Percentiles rank a stretch among this genome's conserved stretches.
Conservation (phyloP, 1,140 invertebrate genomes). For the Lepidostoma basale region DNA sequence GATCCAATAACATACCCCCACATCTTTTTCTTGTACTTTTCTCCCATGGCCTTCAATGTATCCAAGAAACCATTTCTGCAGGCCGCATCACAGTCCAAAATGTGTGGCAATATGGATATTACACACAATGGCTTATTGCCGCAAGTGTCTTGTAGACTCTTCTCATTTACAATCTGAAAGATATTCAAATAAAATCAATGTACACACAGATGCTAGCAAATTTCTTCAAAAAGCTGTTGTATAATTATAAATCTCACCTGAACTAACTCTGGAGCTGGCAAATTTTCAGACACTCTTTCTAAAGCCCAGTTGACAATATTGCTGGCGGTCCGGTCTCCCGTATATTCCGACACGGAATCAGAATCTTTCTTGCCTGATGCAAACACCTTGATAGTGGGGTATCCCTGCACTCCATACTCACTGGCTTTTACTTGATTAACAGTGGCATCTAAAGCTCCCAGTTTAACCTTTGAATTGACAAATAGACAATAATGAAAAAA, state of each 20-base stretch:
- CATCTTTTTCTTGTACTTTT: slow-evolving; percentile 94
- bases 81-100: slow-evolving; percentile 94
- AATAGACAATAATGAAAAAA: too few species aligned
- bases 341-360: slow-evolving; percentile 77
- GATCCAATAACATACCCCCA: slow-evolving; percentile 80
- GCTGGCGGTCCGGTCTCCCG: slow-evolving; percentile 86
- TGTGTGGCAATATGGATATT: slow-evolving; percentile 92
- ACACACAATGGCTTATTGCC: slow-evolving; percentile 90
- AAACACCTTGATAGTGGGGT: slow-evolving; percentile 98
- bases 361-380: slow-evolving; percentile 77
- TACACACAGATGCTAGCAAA: not conserved
- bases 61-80: slow-evolving; percentile 91
- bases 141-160: slow-evolving; percentile 75
- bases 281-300: slow-evolving; percentile 84
- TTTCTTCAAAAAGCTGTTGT: not conserved
- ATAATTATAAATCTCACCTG: slow-evolving; percentile 61
- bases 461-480: slow-evolving; percentile 69
- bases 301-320: slow-evolving; percentile 93
- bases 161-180: slow-evolving; percentile 64
- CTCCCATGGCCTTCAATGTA: slow-evolving; percentile 76
- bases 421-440: slow-evolving; percentile 81
- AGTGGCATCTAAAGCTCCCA: slow-evolving; percentile 97
- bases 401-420: slow-evolving; percentile 85
- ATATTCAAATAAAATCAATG: slow-evolving; percentile 26
- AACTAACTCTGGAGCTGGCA: slow-evolving; percentile 87